These are phyloP conservation scores for Philopedon plagiatum DNA, from an alignment of 2,888 invertebrate species.

Conservation along the genomic window DNA sequence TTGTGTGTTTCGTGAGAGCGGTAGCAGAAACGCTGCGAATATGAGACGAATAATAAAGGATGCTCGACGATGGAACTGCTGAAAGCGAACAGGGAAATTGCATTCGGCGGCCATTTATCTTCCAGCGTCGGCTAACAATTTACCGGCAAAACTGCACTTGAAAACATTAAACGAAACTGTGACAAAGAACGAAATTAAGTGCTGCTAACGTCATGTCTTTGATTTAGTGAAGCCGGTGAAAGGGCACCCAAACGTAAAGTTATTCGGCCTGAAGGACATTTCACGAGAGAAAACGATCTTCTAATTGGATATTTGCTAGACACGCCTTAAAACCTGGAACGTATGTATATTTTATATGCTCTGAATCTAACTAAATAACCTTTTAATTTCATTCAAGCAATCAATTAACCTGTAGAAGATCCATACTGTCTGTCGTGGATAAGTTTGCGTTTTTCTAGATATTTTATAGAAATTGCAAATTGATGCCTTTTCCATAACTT, in stretches of 20 bases:
- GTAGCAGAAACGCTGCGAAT: not conserved
- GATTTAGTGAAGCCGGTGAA: conserved; percentile 15
- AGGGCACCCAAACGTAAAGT: not conserved
- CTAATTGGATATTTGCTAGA: too few species aligned
- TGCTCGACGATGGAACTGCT: conserved; percentile 21
- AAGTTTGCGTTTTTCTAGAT: too few species aligned
- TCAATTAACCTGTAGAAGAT: too few species aligned
- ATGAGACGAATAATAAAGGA: conserved; percentile 28
- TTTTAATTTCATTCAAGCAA: too few species aligned
- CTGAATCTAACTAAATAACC: too few species aligned
- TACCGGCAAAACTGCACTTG: conserved; percentile 33
- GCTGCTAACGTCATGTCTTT: conserved; percentile 18
- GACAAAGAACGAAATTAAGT: conserved; percentile 30
- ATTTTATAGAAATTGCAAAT: too few species aligned
- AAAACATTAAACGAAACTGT: conserved; percentile 30
- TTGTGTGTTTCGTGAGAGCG: conserved; percentile 29
- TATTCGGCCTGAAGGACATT: not conserved
- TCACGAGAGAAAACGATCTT: too few species aligned
- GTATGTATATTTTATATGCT: too few species aligned
- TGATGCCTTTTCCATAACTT: too few species aligned
- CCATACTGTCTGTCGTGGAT: too few species aligned
- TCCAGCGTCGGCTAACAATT: conserved; percentile 23
- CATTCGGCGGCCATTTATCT: conserved; percentile 33
- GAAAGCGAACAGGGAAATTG: conserved; percentile 25
- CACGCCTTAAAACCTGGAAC: too few species aligned